Base-by-base conservation (phyloP, 1,140 invertebrate species). In the Littorina saxatilis region DNA sequence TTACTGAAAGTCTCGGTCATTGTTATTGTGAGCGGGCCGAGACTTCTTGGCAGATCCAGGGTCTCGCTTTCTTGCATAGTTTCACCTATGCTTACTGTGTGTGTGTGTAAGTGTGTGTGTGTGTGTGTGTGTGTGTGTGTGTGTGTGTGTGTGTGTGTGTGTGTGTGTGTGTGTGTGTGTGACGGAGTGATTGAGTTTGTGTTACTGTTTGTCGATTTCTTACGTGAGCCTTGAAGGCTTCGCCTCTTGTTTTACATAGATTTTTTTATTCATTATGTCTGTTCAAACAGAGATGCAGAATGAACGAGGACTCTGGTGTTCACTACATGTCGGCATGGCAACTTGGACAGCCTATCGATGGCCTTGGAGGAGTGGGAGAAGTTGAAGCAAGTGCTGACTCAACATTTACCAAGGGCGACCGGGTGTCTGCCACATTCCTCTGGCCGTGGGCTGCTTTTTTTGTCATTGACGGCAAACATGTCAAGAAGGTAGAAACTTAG, bases 201-300 rank as follows among this genome's bases (percentile, higher is more conserved):
- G n/a, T n/a, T n/a, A n/a, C n/a, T n/a, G n/a, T n/a, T n/a, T n/a
- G n/a, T n/a, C n/a, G n/a, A n/a, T n/a, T n/a, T n/a, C n/a, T n/a
- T n/a, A n/a, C n/a, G n/a, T n/a, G n/a, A n/a, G n/a, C n/a, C n/a
- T n/a, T n/a, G n/a, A n/a, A n/a, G n/a, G n/a, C n/a, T n/a, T n/a
- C n/a, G n/a, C n/a, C n/a, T n/a, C n/a, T n/a, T n/a, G n/a, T n/a
- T n/a, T n/a, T n/a, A n/a, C n/a, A n/a, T n/a, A n/a, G n/a, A n/a
- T n/a, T n/a, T n/a, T n/a, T n/a, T n/a, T n/a, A n/a, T n/a, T n/a
- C n/a, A n/a, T n/a, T n/a, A n/a, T n/a, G n/a, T n/a, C n/a, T n/a
- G n/a, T n/a, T n/a, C n/a, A n/a, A n/a, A n/a, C 83, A 91, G 91
- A 81, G 91, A 78, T 91, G 89, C 82, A 66, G 87, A 17, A 87